phyloP scores from a whole-genome alignment of 2,888 invertebrate species.

The Athripsodes cinereus region DNA sequence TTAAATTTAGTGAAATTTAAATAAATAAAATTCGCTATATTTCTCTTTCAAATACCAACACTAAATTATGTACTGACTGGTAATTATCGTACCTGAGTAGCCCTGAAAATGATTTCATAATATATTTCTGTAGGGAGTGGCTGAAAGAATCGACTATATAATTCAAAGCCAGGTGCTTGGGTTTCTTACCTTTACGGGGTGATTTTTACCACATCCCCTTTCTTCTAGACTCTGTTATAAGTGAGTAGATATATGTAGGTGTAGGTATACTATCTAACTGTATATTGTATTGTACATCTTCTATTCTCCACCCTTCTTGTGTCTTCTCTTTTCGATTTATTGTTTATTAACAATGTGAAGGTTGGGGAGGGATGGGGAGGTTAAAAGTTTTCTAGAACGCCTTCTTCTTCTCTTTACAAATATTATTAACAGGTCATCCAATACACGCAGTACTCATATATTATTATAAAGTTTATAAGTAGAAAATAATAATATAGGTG shows the following conservation, averaged over 20 bases:
- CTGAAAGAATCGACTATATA: conserved; percentile 21
- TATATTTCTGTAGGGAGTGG: conserved; percentile 4
- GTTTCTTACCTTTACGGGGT: conserved; percentile 23
- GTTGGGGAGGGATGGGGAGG: conserved; percentile 17
- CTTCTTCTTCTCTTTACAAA: neutral
- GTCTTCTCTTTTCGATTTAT: conserved; percentile 24
- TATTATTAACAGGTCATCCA: conserved; percentile 3
- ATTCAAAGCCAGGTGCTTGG: conserved; percentile 27
- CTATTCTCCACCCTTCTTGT: neutral
- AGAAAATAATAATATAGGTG: too few relatives aligned
- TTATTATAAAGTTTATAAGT: too few relatives aligned
- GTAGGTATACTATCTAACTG: neutral
- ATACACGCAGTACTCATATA: neutral
- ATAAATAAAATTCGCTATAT: too few relatives aligned
- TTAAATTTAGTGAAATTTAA: too few relatives aligned
- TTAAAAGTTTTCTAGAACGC: conserved; percentile 23
- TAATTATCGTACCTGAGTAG: too few relatives aligned
- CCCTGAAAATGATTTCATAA: too few relatives aligned
- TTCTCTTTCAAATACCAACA: too few relatives aligned
- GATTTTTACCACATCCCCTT: conserved; percentile 19
- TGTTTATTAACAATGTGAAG: conserved; percentile 27
- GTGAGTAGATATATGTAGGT: neutral
- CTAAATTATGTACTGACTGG: too few relatives aligned
- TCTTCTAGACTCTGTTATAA: conserved; percentile 6
- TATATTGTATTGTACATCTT: neutral